A percentile compares a stretch with the other conserved stretches of the same genome.
phyloP scores from a whole-genome alignment of 2,113 vertebrate species.

The Chloropsis hardwickii region DNA sequence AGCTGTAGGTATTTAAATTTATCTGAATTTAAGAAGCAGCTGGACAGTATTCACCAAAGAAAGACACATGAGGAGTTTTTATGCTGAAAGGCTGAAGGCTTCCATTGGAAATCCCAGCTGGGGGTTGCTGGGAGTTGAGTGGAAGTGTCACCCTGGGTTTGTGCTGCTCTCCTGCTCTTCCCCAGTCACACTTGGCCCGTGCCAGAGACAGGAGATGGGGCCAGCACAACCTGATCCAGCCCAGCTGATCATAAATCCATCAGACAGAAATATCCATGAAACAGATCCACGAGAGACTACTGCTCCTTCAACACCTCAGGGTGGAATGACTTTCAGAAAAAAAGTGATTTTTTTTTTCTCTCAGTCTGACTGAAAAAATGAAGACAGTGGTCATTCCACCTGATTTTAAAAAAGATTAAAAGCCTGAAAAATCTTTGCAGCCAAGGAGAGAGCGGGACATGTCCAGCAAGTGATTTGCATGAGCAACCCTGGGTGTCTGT shows the following conservation, averaged over 20 bases:
- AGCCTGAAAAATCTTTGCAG: not conserved
- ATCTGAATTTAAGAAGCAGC: not conserved
- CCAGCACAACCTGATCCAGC: not conserved
- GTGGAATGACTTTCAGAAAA: not conserved
- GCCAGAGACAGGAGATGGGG: not conserved
- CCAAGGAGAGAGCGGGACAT: not conserved
- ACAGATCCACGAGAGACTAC: not conserved
- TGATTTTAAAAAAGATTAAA: not conserved
- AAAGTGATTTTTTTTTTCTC: not conserved
- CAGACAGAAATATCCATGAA: not conserved
- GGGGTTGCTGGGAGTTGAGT: not conserved
- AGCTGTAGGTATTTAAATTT: not conserved
- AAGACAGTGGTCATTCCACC: not conserved
- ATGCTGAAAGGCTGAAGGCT: not conserved
- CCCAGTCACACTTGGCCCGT: not conserved
- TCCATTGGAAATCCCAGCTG: not conserved
- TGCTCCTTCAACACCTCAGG: not conserved
- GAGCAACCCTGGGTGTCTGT: not conserved
- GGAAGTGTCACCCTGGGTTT: not conserved
- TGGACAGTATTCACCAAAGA: not conserved
- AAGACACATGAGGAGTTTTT: not conserved
- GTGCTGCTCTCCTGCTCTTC: not conserved
- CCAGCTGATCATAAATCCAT: not conserved
- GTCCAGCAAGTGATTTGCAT: slow-evolving; percentile 4
- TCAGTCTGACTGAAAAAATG: not conserved